Base-by-base conservation (phyloP, 2,797 vertebrate species). In the Huso huso region DNA sequence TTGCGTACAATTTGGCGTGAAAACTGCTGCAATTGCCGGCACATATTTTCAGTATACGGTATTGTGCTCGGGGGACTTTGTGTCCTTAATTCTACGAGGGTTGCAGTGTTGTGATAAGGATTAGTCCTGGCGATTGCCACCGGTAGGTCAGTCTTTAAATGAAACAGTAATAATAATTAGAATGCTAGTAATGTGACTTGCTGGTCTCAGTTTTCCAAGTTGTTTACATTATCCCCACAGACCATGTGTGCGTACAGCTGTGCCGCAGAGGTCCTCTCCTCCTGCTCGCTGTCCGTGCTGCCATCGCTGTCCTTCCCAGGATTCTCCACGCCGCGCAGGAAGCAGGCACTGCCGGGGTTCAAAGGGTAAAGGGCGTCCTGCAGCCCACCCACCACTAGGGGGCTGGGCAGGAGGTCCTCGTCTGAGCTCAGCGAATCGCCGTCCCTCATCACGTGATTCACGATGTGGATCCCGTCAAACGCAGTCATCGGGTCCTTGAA, bases 341-440 rank as follows among this genome's bases (percentile, higher is more conserved):
- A 86, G 76, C 86, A 91, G 9, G 89, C 79, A 0, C 84, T 83
- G 53, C 81, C 76, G 0, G 89, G 85, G 6, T 92, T 84, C 53
- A 84, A 71, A 0, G 92, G 85, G 76, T 93, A 96, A 13, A 95
- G 89, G 10, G 87, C 78, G 8, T 77, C 88, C 68, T 91, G 81
- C n/a, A 94, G 88, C 50, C 82, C 51, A 7, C 82, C 79, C 69
- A 82, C 78, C 23, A 77, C 83, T 64, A 94, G 83, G 0, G 91
- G 88, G 70, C 89, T 90, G 51, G 89, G 85, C 11, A 95, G 90
- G 66, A 95, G 88, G 81, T 98, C 95, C 52, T 97, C 95, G 0
- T 98, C 95, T 0, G 95, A 98, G 55, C 95, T 97, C 74, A 95
- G 88, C 18, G 94, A 98, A 87, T 97, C 94, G 7, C 92, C 95